Percentiles rank a stretch among this genome's conserved stretches.
Conservation (phyloP, 2,797 vertebrate genomes). For the Fringilla coelebs region DNA sequence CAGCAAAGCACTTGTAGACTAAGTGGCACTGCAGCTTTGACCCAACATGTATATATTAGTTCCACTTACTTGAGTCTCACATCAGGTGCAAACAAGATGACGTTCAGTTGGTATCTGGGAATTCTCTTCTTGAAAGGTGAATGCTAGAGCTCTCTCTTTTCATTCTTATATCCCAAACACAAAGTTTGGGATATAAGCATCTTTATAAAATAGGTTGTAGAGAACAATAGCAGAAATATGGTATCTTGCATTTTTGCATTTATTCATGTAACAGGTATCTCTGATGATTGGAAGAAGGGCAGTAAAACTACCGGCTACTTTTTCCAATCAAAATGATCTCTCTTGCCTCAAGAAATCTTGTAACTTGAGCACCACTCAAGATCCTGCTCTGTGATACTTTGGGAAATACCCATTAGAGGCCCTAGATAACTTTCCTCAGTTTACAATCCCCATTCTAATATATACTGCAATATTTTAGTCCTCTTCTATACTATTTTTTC, state of each 20-base stretch:
- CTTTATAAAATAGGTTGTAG: background rate
- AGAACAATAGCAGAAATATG: background rate
- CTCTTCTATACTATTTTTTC: background rate
- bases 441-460: background rate
- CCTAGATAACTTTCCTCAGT: background rate
- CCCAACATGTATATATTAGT: fast-evolving
- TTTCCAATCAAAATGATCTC: background rate
- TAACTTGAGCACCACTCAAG: background rate
- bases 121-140: background rate
- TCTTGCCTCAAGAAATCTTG: background rate
- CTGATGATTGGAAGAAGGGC: background rate
- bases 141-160: background rate
- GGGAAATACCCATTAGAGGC: background rate
- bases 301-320: background rate
- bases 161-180: background rate
- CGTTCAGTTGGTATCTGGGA: background rate
- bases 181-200: too few species aligned
- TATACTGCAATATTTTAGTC: background rate
- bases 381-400: background rate
- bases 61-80: background rate
- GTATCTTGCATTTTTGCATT: background rate
- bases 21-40: background rate
- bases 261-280: fast-evolving
- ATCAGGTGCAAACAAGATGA: background rate
- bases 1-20: background rate